Evolutionary conservation across 1,140 invertebrate species (phyloP), one percentile per base, ranked within the genome.

Genomic region (Drosophila sulfurigaster): DNA sequence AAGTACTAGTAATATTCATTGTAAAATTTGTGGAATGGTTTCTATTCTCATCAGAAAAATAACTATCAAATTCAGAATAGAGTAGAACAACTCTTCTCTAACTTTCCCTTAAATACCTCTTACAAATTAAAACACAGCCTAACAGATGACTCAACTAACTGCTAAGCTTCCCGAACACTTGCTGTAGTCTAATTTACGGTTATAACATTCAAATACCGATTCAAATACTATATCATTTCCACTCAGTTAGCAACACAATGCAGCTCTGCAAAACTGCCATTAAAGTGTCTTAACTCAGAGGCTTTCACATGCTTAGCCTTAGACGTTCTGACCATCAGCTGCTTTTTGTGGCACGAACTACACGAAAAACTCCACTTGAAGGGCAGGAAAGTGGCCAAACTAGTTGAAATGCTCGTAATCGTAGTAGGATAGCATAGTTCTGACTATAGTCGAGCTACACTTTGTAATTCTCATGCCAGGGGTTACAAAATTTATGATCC

Each of bases 401-500:
- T 58, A 71, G 51, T 56, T 56, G 48, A 32, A 71, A 35, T 41
- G 65, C 32, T 54, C 49, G 43, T 41, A 2, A 3, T 51, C 49
- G 32, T 10, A 10, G 35, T 10, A 38, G 2, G 6, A 7, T 32
- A 8, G 32, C 32, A 32, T 32, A 52, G 13, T 46, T 15, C 10
- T 10, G 46, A 32, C 43, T 15, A 48, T 25, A 25, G 20, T 25
- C 0, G 57, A 49, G 20, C 45, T 48, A 48, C 20, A 25, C 28
- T 11, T 6, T 5, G 30, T 32, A 7, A n/a, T 11, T 46, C 43
- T 28, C 16, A 25, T 20, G 38, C 43, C 75, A 64, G 85, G 82
- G 82, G 83, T 83, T 88, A 87, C 69, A 83, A 87, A 83, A 88
- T 87, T 87, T 87, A 87, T 87, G 82, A 88, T 87, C 70, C 83